phyloP scores from a whole-genome alignment of 1,140 invertebrate genomes.

The Probaryconus sp. region DNA sequence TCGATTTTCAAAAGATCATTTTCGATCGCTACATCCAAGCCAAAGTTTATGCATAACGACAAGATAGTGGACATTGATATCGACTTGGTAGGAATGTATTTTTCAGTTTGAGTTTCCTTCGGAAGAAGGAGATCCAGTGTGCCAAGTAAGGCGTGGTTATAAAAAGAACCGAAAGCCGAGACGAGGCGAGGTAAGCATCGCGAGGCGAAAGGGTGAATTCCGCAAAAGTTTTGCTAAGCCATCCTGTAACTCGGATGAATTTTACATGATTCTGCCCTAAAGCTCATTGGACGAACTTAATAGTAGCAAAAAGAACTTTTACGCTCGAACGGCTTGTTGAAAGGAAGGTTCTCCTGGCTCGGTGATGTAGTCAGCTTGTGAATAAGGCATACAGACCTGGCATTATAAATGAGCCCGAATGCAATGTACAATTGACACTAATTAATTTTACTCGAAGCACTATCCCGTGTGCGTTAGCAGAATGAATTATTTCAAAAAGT shows the following conservation, averaged over 20 bases:
- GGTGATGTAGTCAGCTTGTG: conserved; percentile 19
- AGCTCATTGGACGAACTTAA: conserved; percentile 62
- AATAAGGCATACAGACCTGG: conserved; percentile 34
- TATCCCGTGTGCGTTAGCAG: neutral
- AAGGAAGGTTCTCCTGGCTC: conserved; percentile 46
- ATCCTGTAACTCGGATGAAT: conserved; percentile 64
- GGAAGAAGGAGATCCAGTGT: conserved; percentile 14
- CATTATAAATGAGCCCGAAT: conserved; percentile 44
- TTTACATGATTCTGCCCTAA: conserved; percentile 67
- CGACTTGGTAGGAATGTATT: conserved; percentile 11
- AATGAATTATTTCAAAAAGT: conserved; percentile 15
- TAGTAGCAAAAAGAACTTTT: conserved; percentile 67
- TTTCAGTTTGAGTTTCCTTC: conserved; percentile 27
- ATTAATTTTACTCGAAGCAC: conserved; percentile 44
- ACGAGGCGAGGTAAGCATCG: conserved; percentile 25
- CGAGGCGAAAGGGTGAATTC: conserved; percentile 62
- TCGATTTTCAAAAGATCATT: no score
- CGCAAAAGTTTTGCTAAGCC: conserved; percentile 59
- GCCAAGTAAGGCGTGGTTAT: conserved; percentile 20
- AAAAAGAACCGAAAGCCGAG: conserved; percentile 26
- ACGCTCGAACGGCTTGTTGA: conserved; percentile 61
- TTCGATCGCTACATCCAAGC: no score
- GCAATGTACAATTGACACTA: conserved; percentile 48
- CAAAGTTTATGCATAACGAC: conserved; percentile 25
- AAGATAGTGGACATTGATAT: conserved; percentile 25